These are phyloP conservation scores for Xanthorhoe spadicearia DNA, from an alignment of 2,888 invertebrate genomes.

Conservation along the genomic window DNA sequence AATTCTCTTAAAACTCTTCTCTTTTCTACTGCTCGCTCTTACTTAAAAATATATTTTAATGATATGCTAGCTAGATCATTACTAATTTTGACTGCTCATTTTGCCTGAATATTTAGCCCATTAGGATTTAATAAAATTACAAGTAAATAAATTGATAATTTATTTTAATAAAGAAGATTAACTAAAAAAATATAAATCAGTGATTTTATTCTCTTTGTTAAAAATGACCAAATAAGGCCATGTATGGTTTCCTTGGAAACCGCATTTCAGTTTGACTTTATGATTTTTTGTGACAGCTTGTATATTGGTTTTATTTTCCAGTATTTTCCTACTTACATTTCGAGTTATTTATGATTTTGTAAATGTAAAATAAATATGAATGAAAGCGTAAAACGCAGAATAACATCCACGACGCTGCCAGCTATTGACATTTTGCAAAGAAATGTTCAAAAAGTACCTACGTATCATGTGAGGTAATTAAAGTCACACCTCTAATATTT, in stretches of 20 bases:
- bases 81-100: too few species aligned
- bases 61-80: too few species aligned
- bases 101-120: too few species aligned
- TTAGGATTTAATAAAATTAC: too few species aligned
- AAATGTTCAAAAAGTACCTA: slow-evolving; percentile 69
- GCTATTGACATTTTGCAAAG: slow-evolving; percentile 74
- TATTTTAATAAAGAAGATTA: too few species aligned
- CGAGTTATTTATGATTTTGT: slow-evolving; percentile 34
- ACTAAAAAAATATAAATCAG: too few species aligned
- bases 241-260: slow-evolving; percentile 19
- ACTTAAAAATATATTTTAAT: too few species aligned
- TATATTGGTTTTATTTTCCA: not conserved
- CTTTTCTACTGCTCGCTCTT: too few species aligned
- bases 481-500: not conserved
- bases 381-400: slow-evolving; percentile 45
- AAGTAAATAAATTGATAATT: too few species aligned
- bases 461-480: slow-evolving; percentile 57
- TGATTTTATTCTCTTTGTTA: too few species aligned
- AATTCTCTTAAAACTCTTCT: too few species aligned
- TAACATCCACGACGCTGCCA: slow-evolving; percentile 58
- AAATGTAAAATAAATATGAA: slow-evolving; percentile 41
- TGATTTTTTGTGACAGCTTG: slow-evolving; percentile 18
- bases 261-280: slow-evolving; percentile 1
- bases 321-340: slow-evolving; percentile 14
- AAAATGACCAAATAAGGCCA: too few species aligned